A percentile compares a stretch with the other conserved stretches of the same genome.
Evolutionary conservation across 1,140 invertebrate species (phyloP).

Genomic region (Lutraria rhynchaena): DNA sequence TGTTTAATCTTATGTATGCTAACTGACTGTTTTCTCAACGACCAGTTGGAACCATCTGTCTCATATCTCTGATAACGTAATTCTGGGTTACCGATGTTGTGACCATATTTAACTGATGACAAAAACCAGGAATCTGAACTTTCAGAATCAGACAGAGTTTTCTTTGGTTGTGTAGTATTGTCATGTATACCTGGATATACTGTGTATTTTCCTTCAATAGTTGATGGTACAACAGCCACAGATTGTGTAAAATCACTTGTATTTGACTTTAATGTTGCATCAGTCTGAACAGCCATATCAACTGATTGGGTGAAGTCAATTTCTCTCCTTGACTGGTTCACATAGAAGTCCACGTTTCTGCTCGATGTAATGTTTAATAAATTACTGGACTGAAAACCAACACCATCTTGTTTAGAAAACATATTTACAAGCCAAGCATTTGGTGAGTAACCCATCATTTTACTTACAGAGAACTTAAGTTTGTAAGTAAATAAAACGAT

Average conservation of each 20-base stretch:
- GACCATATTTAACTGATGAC: conserved; percentile 25
- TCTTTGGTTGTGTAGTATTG: background rate
- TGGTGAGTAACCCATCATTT: conserved; percentile 36
- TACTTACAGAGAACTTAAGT: too few species aligned
- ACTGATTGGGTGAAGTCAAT: conserved; percentile 18
- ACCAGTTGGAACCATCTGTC: background rate
- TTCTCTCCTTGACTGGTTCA: background rate
- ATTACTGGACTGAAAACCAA: background rate
- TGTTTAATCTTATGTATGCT: background rate
- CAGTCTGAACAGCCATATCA: background rate
- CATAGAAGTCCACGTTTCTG: background rate
- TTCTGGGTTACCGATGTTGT: conserved; percentile 49
- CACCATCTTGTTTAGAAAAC: conserved; percentile 18
- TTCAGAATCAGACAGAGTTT: background rate
- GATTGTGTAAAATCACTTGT: conserved; percentile 27
- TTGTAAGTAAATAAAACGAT: too few species aligned
- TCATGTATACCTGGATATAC: conserved; percentile 39
- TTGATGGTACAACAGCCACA: background rate
- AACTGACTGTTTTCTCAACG: conserved; percentile 18
- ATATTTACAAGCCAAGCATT: conserved; percentile 21
- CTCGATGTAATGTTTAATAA: background rate
- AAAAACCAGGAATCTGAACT: background rate
- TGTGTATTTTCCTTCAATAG: conserved; percentile 20
- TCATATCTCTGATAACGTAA: conserved; percentile 19
- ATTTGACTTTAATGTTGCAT: background rate